Percentiles rank a stretch among this genome's conserved stretches.
Conservation (phyloP, 2,888 invertebrate genomes). For the Caenorhabditis virilis region DNA sequence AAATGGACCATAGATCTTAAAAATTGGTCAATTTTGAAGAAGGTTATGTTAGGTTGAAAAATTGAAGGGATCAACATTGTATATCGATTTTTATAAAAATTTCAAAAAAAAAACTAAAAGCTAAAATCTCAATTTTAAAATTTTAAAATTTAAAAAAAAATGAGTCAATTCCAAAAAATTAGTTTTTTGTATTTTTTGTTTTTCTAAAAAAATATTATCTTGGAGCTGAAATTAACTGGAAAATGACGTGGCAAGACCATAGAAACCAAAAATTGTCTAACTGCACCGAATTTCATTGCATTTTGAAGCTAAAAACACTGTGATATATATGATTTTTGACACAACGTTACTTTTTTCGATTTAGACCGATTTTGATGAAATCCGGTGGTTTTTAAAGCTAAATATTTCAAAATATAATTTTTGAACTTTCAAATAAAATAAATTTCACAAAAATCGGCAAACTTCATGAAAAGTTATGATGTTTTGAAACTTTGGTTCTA, state of each 20-base stretch:
- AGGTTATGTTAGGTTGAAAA: too few species aligned
- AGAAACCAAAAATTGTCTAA: background rate
- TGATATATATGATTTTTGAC: too few species aligned
- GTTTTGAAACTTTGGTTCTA: background rate
- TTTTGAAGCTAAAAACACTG: background rate
- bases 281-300: background rate
- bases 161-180: too few species aligned
- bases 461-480: background rate
- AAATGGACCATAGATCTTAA: background rate
- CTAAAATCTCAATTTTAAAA: too few species aligned
- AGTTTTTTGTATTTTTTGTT: too few species aligned
- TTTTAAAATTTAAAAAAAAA: background rate
- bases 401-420: background rate
- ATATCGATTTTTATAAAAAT: background rate
- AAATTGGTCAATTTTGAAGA: background rate
- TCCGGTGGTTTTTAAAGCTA: too few species aligned
- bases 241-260: background rate
- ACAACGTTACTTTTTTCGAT: background rate
- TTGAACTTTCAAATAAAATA: background rate
- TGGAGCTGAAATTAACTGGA: too few species aligned
- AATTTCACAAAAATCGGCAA: too few species aligned
- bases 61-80: too few species aligned
- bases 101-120: background rate
- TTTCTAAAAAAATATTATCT: too few species aligned
- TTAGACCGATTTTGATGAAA: too few species aligned